Conservation (phyloP, 2,888 invertebrate species). For the Hirtodrosophila duncani region DNA sequence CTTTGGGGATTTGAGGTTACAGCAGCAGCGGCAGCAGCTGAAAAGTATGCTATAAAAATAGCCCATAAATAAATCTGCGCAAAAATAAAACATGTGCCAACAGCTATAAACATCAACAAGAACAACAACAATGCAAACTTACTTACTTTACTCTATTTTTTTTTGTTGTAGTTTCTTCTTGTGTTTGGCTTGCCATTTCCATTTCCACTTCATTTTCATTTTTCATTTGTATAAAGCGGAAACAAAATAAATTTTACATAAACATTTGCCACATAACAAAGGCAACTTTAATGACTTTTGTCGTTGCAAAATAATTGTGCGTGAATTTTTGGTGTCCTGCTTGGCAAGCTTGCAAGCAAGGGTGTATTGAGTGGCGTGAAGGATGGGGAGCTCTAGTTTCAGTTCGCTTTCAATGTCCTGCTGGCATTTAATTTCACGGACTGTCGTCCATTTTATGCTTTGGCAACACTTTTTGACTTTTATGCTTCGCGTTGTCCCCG, state of each 20-base stretch:
- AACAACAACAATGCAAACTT: constrained; percentile 44
- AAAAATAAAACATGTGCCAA: constrained; percentile 45
- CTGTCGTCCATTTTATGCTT: constrained; percentile 68
- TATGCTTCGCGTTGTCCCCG: constrained; percentile 43
- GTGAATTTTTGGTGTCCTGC: constrained; percentile 50
- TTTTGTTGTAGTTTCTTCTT: background rate
- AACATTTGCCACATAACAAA: constrained; percentile 47
- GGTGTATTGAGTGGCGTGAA: background rate
- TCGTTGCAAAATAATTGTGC: constrained; percentile 69
- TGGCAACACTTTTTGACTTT: constrained; percentile 69
- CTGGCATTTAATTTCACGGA: constrained; percentile 71
- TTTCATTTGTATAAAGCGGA: constrained; percentile 38
- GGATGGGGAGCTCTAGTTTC: constrained; percentile 18
- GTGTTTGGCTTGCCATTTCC: constrained; percentile 13
- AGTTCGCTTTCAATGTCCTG: constrained; percentile 60
- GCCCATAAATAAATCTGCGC: constrained; percentile 44
- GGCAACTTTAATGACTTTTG: constrained; percentile 65
- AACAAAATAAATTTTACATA: constrained; percentile 54
- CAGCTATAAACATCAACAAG: constrained; percentile 44
- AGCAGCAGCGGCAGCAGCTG: constrained; percentile 15
- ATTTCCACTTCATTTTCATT: background rate
- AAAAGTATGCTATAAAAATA: constrained; percentile 38
- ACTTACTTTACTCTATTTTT: constrained; percentile 28
- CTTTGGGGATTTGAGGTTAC: constrained; percentile 33
- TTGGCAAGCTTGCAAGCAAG: constrained; percentile 5